Percentiles rank a stretch among this genome's conserved stretches.
Evolutionary conservation across 1,140 invertebrate genomes (phyloP).

Genomic region (Drosophila bocki): DNA sequence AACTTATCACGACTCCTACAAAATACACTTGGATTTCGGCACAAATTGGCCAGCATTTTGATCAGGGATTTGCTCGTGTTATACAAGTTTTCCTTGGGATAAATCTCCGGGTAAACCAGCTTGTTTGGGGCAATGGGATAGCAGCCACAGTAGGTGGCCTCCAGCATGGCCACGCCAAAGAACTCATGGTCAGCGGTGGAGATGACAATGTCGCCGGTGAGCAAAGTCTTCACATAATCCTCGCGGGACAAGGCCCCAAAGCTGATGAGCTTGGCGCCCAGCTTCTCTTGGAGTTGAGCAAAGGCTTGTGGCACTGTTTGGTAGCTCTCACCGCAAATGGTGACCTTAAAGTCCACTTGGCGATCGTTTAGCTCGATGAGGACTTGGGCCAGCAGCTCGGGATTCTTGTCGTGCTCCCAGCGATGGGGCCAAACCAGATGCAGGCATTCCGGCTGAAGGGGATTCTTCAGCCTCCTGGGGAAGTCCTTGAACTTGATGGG

Average conservation of each 20-base stretch:
- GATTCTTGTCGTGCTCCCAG: conserved; percentile 93
- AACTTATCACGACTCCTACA: conserved; percentile 77
- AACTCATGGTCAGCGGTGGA: conserved; percentile 92
- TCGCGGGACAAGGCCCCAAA: conserved; percentile 88
- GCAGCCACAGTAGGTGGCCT: conserved; percentile 89
- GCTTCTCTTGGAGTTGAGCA: conserved; percentile 85
- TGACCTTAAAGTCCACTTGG: conserved; percentile 87
- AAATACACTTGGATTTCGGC: conserved; percentile 80
- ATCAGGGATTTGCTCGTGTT: conserved; percentile 86
- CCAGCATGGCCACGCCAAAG: conserved; percentile 91
- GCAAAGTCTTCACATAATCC: conserved; percentile 87
- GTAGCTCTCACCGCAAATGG: conserved; percentile 86
- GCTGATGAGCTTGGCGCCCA: conserved; percentile 87
- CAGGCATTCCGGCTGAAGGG: conserved; percentile 77
- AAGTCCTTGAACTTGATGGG: conserved; percentile 86
- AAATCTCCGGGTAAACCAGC: conserved; percentile 91
- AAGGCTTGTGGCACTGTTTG: conserved; percentile 86
- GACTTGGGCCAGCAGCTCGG: conserved; percentile 88
- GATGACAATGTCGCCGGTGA: conserved; percentile 88
- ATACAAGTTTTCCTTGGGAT: conserved; percentile 88
- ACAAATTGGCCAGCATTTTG: conserved; percentile 86
- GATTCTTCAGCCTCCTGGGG: conserved; percentile 53
- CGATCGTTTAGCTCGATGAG: conserved; percentile 87
- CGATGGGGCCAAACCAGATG: conserved; percentile 92
- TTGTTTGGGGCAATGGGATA: conserved; percentile 89